Conservation (phyloP, 2,113 vertebrate species). For the Tragelaphus buxtoni region DNA sequence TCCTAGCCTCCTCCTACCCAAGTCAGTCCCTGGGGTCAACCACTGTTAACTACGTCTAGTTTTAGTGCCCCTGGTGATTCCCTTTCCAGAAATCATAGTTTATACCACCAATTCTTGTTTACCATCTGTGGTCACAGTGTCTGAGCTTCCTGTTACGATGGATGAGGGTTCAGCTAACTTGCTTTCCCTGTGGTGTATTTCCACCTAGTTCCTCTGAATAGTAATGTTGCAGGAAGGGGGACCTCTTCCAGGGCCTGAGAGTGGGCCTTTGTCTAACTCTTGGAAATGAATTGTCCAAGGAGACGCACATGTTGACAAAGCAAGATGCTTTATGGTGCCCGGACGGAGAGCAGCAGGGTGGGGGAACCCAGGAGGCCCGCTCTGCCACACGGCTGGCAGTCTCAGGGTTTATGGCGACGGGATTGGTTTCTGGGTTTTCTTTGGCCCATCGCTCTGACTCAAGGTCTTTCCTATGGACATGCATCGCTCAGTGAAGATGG, state of each 20-base stretch:
- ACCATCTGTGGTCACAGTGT: background rate
- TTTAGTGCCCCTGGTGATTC: background rate
- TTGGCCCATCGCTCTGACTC: rapidly evolving
- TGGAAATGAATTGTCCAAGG: background rate
- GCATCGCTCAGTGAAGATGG: background rate
- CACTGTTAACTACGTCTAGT: background rate
- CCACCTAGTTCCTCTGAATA: background rate
- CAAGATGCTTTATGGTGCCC: background rate
- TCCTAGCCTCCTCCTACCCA: background rate
- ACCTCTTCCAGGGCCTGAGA: background rate
- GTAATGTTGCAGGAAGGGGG: background rate
- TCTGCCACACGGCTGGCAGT: background rate
- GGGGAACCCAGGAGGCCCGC: background rate
- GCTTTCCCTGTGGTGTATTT: background rate
- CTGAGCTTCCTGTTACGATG: background rate
- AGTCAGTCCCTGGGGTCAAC: background rate
- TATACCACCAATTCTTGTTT: background rate
- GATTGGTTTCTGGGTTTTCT: background rate
- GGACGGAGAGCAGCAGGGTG: rapidly evolving
- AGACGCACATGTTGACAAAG: background rate
- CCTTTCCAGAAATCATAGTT: background rate
- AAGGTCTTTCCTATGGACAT: rapidly evolving
- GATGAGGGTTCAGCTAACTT: background rate
- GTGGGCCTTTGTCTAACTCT: background rate
- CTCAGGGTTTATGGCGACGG: background rate